These are phyloP conservation scores for Lasioglossum figueresi DNA, from an alignment of 2,888 invertebrate genomes.

Conservation along the genomic window DNA sequence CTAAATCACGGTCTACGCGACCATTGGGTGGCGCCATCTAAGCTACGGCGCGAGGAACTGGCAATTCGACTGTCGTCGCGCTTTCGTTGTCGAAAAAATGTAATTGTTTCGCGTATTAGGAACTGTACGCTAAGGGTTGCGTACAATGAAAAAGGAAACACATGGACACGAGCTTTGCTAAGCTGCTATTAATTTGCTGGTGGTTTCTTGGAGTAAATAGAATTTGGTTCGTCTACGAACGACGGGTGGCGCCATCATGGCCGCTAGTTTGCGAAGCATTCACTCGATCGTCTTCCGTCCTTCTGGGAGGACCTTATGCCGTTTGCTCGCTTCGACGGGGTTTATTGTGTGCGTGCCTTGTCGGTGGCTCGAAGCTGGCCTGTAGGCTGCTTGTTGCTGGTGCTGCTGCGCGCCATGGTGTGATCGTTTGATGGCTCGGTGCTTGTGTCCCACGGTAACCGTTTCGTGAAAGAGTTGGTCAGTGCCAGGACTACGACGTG, in stretches of 20 bases:
- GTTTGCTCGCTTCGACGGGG: conserved; percentile 53
- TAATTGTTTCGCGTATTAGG: neutral
- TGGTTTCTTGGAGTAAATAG: neutral
- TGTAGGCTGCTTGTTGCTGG: conserved; percentile 35
- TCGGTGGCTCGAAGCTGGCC: conserved; percentile 69
- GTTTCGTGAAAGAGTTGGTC: conserved; percentile 38
- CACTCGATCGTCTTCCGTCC: conserved; percentile 65
- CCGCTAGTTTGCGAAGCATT: conserved; percentile 35
- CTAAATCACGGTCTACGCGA: conserved; percentile 5
- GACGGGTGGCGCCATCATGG: conserved; percentile 64
- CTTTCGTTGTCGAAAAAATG: neutral
- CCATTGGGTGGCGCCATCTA: conserved; percentile 48
- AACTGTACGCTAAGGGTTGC: neutral
- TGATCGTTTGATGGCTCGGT: conserved; percentile 46
- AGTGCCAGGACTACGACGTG: conserved; percentile 37
- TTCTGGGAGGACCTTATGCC: conserved; percentile 61
- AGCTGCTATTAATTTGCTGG: no score
- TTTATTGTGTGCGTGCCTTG: conserved; percentile 63
- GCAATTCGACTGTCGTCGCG: neutral
- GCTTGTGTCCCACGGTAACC: conserved; percentile 27
- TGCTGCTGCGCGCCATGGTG: conserved; percentile 61
- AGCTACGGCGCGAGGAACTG: conserved; percentile 12
- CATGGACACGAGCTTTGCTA: rapidly evolving
- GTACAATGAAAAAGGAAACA: rapidly evolving
- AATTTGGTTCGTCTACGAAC: neutral